Conservation (phyloP, 2,888 invertebrate genomes). For the Drosophila gaucha region DNA sequence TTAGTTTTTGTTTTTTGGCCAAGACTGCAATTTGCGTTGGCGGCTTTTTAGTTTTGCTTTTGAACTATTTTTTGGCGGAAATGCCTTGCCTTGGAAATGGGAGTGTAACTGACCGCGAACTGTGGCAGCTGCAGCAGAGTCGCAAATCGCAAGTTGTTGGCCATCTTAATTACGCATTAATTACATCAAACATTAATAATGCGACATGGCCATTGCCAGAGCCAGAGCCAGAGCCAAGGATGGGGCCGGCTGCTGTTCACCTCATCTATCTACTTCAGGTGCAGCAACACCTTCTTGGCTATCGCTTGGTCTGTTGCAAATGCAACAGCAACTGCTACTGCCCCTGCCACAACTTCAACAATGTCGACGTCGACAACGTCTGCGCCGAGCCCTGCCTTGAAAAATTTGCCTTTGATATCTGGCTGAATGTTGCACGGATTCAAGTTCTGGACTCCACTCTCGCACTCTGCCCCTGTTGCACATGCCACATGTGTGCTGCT, state of each 20-base stretch:
- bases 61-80: slow-evolving; percentile 53
- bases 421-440: slow-evolving; percentile 42
- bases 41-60: slow-evolving; percentile 57
- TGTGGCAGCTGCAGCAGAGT: slow-evolving; percentile 6
- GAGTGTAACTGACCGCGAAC: background rate
- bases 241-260: slow-evolving; percentile 15
- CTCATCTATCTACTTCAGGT: slow-evolving; percentile 74
- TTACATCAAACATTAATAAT: slow-evolving; percentile 81
- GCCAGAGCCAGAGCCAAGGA: background rate
- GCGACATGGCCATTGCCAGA: slow-evolving; percentile 33
- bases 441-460: slow-evolving; percentile 16
- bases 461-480: background rate
- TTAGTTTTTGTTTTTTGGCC: slow-evolving; percentile 27
- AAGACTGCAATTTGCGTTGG: slow-evolving; percentile 71
- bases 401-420: slow-evolving; percentile 76
- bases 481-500: slow-evolving; percentile 39
- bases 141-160: slow-evolving; percentile 35
- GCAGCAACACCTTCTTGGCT: slow-evolving; percentile 70
- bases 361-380: slow-evolving; percentile 38
- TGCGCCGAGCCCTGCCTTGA: slow-evolving; percentile 55
- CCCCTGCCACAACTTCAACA: slow-evolving; percentile 30
- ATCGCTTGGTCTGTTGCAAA: slow-evolving; percentile 22
- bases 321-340: slow-evolving; percentile 22
- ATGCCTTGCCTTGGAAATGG: slow-evolving; percentile 10
- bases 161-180: slow-evolving; percentile 82